These are phyloP conservation scores for Trogon surrucura DNA, from an alignment of 2,113 vertebrate species.

Conservation along the genomic window DNA sequence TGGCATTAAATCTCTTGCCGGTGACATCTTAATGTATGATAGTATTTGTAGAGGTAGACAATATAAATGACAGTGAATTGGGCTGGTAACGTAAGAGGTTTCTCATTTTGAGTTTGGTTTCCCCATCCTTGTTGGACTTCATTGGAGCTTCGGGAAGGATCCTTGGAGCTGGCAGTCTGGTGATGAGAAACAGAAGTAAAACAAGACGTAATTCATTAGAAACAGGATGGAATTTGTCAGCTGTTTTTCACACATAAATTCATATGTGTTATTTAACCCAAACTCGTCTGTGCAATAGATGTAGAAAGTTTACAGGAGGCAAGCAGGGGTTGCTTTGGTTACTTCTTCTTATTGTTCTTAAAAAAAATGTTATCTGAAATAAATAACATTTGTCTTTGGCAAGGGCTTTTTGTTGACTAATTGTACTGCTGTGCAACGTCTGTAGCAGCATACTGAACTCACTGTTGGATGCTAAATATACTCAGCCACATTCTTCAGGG, in stretches of 20 bases:
- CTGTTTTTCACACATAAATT: neutral
- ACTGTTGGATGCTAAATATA: neutral
- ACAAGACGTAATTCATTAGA: neutral
- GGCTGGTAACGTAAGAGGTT: neutral
- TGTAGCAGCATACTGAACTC: neutral
- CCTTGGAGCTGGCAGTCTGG: neutral
- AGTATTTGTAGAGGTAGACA: neutral
- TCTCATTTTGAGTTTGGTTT: neutral
- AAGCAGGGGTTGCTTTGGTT: neutral
- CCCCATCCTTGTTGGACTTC: neutral
- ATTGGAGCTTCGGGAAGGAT: neutral
- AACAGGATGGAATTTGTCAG: neutral
- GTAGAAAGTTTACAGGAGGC: neutral
- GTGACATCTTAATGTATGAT: neutral
- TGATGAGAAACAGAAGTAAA: neutral
- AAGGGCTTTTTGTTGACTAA: neutral
- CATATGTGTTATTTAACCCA: neutral
- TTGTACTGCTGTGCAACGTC: neutral
- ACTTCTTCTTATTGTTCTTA: neutral
- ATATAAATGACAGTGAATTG: neutral
- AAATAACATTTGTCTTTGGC: neutral
- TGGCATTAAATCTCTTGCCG: neutral
- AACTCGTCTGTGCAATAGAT: neutral
- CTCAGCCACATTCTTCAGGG: neutral
- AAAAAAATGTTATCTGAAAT: neutral